Percentiles rank a stretch among this genome's conserved stretches.
Evolutionary conservation across 1,140 invertebrate species (phyloP).

Genomic region (Trichomalopsis sarcophagae): DNA sequence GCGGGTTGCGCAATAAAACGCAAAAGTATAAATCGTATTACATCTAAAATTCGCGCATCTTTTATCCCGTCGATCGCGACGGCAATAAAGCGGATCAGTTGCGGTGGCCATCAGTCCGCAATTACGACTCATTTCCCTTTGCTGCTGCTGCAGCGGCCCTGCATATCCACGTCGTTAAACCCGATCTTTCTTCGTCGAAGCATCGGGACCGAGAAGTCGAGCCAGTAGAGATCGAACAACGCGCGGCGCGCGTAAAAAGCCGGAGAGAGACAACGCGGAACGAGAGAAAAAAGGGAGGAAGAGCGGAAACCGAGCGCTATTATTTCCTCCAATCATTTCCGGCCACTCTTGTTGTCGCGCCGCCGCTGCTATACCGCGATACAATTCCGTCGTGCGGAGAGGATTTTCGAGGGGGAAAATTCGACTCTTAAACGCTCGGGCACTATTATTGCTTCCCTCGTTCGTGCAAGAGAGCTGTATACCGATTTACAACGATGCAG

Average conservation of each 20-base stretch:
- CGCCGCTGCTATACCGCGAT: not conserved
- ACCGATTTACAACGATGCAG: not conserved
- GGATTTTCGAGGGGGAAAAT: not conserved
- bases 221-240: not conserved
- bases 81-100: not conserved
- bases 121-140: slow-evolving; percentile 31
- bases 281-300: not conserved
- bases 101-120: not conserved
- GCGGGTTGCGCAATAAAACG: not conserved
- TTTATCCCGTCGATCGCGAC: not conserved
- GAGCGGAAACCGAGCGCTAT: slow-evolving; percentile 7
- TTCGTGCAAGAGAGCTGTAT: not conserved
- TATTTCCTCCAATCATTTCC: slow-evolving; percentile 38
- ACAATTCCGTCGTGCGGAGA: not conserved
- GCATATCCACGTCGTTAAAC: slow-evolving; percentile 15
- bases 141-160: not conserved
- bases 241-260: no score
- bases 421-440: not conserved
- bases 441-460: slow-evolving; percentile 23
- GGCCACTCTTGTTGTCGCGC: slow-evolving; percentile 24
- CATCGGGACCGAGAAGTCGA: not conserved
- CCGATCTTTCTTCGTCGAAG: not conserved
- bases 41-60: not conserved
- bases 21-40: not conserved
- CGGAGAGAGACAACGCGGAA: not conserved